Conservation (phyloP, 2,888 invertebrate species). For the Hydraecia micacea region DNA sequence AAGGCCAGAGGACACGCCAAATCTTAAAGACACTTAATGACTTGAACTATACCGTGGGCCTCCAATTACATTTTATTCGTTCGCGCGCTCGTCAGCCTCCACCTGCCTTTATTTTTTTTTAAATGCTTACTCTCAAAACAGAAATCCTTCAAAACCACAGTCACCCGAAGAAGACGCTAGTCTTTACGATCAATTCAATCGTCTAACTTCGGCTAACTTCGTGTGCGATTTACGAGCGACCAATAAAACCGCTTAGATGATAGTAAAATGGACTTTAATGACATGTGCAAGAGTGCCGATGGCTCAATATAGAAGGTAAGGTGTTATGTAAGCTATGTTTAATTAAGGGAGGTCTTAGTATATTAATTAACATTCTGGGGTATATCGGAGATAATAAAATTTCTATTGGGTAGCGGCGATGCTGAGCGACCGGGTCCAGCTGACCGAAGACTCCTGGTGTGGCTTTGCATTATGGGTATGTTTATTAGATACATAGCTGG, state of each 20-base stretch:
- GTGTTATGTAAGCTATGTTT: slow-evolving; percentile 49
- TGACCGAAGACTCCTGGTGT: too few species aligned
- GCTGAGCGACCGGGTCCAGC: too few species aligned
- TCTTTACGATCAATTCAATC: slow-evolving; percentile 80
- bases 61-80: background rate
- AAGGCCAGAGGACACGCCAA: background rate
- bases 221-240: slow-evolving; percentile 76
- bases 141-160: slow-evolving; percentile 6
- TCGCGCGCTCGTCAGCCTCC: background rate
- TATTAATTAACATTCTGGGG: slow-evolving; percentile 24
- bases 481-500: background rate
- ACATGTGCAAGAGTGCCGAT: slow-evolving; percentile 72
- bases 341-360: slow-evolving; percentile 51
- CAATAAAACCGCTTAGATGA: slow-evolving; percentile 79
- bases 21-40: background rate
- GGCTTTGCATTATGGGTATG: background rate
- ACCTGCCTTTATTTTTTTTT: background rate
- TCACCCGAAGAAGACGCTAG: slow-evolving; percentile 64
- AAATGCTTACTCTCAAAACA: background rate
- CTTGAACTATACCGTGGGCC: background rate
- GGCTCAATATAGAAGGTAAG: slow-evolving; percentile 68
- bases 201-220: slow-evolving; percentile 74
- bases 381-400: slow-evolving; percentile 9
- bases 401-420: background rate
- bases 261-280: slow-evolving; percentile 82